These are phyloP conservation scores for Hylaeus anthracinus DNA, from an alignment of 1,140 invertebrate species.

Conservation along the genomic window DNA sequence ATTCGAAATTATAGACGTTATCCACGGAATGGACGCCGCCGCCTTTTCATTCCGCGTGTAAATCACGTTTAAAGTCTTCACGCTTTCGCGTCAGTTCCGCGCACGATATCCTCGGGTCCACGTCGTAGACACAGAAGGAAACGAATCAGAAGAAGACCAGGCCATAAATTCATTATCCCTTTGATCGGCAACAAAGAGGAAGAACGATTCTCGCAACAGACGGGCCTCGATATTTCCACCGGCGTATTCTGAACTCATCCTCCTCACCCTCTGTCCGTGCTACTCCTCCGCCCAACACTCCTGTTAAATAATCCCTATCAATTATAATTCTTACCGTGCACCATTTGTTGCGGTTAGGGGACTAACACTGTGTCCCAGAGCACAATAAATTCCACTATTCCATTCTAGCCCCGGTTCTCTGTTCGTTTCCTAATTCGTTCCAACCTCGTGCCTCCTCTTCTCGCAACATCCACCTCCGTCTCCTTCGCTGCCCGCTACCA, in stretches of 20 bases:
- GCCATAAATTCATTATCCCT: conserved; percentile 63
- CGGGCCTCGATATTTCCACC: background rate
- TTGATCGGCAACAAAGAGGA: conserved; percentile 45
- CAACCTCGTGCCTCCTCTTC: conserved; percentile 31
- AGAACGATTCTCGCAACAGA: conserved; percentile 30
- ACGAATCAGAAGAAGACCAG: conserved; percentile 18
- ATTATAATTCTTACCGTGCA: conserved; percentile 61
- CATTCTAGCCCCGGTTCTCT: conserved; percentile 47
- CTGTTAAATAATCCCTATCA: conserved; percentile 64
- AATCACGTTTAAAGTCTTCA: conserved; percentile 55
- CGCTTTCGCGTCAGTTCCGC: conserved; percentile 33
- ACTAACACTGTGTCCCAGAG: conserved; percentile 49
- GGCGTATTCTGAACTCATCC: conserved; percentile 22
- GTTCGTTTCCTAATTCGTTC: conserved; percentile 58
- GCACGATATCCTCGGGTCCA: background rate
- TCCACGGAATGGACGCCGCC: conserved; percentile 15
- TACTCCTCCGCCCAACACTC: background rate
- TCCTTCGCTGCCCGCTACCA: conserved; percentile 17
- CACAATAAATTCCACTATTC: conserved; percentile 65
- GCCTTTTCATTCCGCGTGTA: conserved; percentile 58
- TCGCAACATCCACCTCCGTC: conserved; percentile 34
- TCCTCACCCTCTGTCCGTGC: background rate
- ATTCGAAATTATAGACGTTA: conserved; percentile 56
- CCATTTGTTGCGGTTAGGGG: conserved; percentile 60
- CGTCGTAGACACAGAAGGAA: conserved; percentile 26